phyloP scores from a whole-genome alignment of 1,140 invertebrate genomes.

The Pseudachorutes palmiensis region DNA sequence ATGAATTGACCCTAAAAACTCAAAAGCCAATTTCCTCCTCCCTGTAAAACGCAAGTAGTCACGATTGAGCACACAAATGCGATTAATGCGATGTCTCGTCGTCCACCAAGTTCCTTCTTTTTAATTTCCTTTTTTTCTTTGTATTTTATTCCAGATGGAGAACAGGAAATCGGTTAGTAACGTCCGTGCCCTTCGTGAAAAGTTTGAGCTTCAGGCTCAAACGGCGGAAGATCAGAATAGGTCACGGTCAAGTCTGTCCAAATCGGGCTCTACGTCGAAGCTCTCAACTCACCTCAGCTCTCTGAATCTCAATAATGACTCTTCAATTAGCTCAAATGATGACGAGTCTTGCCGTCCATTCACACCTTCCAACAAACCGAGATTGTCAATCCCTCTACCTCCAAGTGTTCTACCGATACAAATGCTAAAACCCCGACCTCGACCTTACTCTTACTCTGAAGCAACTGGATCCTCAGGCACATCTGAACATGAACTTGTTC shows the following conservation, averaged over 20 bases:
- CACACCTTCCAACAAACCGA: neutral
- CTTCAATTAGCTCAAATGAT: neutral
- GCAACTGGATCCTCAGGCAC: neutral
- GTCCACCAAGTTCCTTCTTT: too few species aligned
- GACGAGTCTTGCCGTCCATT: neutral
- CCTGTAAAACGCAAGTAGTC: too few species aligned
- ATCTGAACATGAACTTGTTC: neutral
- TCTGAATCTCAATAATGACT: conserved; percentile 1
- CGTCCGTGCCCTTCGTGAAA: conserved; percentile 1
- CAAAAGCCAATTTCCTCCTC: too few species aligned
- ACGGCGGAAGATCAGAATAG: too few species aligned
- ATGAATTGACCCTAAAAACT: too few species aligned
- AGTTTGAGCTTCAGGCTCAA: neutral
- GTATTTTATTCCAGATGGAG: neutral
- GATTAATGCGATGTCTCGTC: too few species aligned
- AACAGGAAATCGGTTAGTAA: neutral
- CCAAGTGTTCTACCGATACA: neutral
- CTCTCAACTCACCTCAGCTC: neutral
- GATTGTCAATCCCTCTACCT: neutral
- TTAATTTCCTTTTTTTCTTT: too few species aligned
- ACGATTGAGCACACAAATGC: too few species aligned
- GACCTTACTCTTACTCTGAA: neutral
- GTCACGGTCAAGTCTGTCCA: neutral
- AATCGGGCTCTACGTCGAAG: neutral
- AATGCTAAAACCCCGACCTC: conserved; percentile 11